Evolutionary conservation across 2,113 vertebrate species (phyloP).

Genomic region (Piaya cayana): DNA sequence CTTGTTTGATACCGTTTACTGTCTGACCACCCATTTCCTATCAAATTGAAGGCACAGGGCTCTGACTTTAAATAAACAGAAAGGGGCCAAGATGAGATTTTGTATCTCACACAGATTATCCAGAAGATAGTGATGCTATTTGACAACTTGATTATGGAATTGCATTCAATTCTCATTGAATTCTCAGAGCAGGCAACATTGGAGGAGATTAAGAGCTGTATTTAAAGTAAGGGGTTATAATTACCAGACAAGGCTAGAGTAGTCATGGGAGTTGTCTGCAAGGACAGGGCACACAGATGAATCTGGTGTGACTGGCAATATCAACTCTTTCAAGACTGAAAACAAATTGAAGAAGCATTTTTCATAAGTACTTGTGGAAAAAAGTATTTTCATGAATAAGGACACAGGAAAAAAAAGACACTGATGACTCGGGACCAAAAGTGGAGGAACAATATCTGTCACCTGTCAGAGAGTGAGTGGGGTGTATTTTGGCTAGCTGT

Average conservation of each 20-base stretch:
- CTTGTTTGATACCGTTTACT: neutral
- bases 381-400: neutral
- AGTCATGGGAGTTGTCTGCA: neutral
- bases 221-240: neutral
- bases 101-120: neutral
- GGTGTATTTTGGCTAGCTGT: neutral
- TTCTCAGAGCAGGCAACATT: fast-evolving
- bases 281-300: neutral
- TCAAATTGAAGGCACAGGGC: neutral
- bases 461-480: neutral
- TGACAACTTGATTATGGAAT: neutral
- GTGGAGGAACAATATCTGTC: neutral
- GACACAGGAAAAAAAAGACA: neutral
- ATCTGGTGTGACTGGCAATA: neutral
- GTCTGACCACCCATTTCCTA: neutral
- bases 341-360: neutral
- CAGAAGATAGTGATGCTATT: fast-evolving
- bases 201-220: neutral
- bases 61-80: neutral
- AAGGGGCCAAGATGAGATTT: neutral
- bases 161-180: neutral
- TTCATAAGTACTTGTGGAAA: neutral
- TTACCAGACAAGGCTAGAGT: neutral
- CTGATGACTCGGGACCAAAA: neutral
- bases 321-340: neutral